phyloP scores from a whole-genome alignment of 2,113 vertebrate species.

The Macrotis lagotis region DNA sequence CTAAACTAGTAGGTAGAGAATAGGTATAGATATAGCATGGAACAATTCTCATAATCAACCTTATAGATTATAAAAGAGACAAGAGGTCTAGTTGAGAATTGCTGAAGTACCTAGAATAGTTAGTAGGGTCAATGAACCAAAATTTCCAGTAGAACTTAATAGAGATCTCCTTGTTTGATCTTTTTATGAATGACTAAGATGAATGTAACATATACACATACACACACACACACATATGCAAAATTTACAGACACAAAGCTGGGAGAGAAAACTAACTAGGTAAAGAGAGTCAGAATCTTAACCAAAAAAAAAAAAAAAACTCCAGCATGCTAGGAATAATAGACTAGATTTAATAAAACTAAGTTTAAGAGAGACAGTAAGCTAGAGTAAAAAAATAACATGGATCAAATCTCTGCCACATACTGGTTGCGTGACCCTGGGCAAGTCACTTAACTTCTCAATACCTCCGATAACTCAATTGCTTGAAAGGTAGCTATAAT shows the following conservation, averaged over 20 bases:
- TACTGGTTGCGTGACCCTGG: neutral
- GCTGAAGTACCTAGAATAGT: neutral
- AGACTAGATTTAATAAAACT: neutral
- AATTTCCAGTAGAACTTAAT: neutral
- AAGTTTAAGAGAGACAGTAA: neutral
- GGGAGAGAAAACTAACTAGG: neutral
- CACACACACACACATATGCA: no score
- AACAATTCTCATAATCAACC: neutral
- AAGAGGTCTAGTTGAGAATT: neutral
- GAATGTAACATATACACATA: no score
- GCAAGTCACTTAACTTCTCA: neutral
- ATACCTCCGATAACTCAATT: no score
- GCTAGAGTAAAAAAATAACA: neutral
- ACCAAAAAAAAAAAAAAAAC: neutral
- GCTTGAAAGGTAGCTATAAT: no score
- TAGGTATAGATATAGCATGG: neutral
- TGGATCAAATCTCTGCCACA: neutral
- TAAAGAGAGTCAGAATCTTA: neutral
- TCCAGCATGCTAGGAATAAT: neutral
- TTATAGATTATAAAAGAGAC: neutral
- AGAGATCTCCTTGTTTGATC: neutral
- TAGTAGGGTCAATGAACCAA: neutral
- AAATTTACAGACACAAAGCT: neutral
- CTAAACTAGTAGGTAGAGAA: neutral
- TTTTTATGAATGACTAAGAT: neutral